Conservation (phyloP, 1,140 invertebrate genomes). For the Portunus trituberculatus region DNA sequence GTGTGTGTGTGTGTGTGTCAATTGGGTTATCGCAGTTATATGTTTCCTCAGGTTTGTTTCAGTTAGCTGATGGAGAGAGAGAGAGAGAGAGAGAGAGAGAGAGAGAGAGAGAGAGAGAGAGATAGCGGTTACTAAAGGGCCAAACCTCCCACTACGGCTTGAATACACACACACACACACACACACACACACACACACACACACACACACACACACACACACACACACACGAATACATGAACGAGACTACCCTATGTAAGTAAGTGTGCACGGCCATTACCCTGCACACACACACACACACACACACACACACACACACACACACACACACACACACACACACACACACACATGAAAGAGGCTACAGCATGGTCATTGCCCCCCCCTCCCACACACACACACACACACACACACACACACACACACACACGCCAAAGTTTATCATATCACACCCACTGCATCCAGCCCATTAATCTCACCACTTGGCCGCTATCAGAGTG, state of each 20-base stretch:
- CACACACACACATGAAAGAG: not conserved
- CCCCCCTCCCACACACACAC: not conserved
- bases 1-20: slow-evolving; percentile 6
- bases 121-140: not conserved
- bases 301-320: slow-evolving; percentile 30
- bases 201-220: slow-evolving; percentile 39
- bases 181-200: not conserved
- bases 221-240: not conserved
- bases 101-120: slow-evolving; percentile 38
- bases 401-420: not conserved
- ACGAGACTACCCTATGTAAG: not conserved
- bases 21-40: not conserved
- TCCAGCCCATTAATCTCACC: not conserved
- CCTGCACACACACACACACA: not conserved
- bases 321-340: slow-evolving; percentile 13
- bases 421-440: no score
- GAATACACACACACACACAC: slow-evolving; percentile 13
- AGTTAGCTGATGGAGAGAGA: not conserved
- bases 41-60: not conserved
- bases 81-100: slow-evolving; percentile 52
- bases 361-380: not conserved
- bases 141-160: not conserved
- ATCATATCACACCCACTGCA: no score
- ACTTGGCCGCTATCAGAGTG: not conserved
- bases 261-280: not conserved